Base-by-base conservation (phyloP, 2,888 invertebrate genomes). In the Gortyna flavago region DNA sequence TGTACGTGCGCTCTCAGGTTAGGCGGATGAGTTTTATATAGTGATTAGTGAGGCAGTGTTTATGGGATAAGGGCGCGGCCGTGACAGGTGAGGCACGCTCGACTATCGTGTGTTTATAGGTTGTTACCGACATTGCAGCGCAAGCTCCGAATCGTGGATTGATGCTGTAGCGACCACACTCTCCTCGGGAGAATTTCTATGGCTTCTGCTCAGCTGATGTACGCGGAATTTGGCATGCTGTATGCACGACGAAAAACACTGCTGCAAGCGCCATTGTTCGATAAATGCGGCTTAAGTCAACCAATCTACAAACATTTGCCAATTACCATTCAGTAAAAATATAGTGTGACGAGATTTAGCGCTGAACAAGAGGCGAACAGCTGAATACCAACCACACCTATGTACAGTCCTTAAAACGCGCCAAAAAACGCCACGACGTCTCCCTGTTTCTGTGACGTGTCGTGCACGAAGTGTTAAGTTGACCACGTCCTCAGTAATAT, bases 301-400 rank as follows among this genome's bases (percentile, higher is more conserved):
- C 18, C 32, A 38, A 32, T 29, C 16, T n/a, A 59, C 57, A 8
- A 61, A n/a, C 57, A 65, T 48, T 67, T 35, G 62, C 59, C 25
- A 75, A 21, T 32, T 71, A 64, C 16, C 9, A 2, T 67, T 67
- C 79, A 70, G 7, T 64, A 32, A 59, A 71, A 29, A 57, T 48
- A 1, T 66, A 35, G 18, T 59, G 54, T 54, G 62, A 59, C 44
- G 35, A 57, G 8, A 57, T n/a, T 44, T n/a, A 21, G 61, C 32
- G 25, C 32, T 13, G 25, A 59, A 13, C 51, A 5, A 65, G 11
- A 51, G 48, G 35, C 11, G 35, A 57, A 35, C n/a, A 35, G 29
- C 67, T 51, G 21, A 61, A 51, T 70, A 41, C 38, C 51, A 57
- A 70, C 68, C 72, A 72, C 71, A 72, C 35, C 70, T 85, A 77